Base-by-base conservation (phyloP, 2,797 vertebrate genomes). In the Buphagus erythrorhynchus region DNA sequence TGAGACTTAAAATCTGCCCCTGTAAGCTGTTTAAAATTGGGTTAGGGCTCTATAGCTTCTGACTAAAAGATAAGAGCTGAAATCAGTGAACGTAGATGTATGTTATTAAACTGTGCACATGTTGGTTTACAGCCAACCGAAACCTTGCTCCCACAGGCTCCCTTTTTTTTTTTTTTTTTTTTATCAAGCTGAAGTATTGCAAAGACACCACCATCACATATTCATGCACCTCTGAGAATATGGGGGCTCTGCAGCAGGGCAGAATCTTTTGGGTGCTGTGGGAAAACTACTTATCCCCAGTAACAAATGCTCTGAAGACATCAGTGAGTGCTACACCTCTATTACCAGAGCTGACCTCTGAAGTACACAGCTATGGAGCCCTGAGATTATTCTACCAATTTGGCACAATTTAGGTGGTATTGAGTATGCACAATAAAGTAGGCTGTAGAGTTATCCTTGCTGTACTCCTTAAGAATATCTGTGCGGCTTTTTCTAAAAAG, bases 1-100 rank as follows among this genome's bases (percentile, higher is more conserved):
- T 84, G 95, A 78, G 93, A 93, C 90, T 61, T 96, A 96, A 97
- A 98, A 97, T 97, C 95, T 96, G 94, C 78, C 83, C 93, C 95
- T 96, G 35, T 96, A 95, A 94, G 46, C 58, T 92, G 76, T 95
- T 97, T 91, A 40, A 97, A 96, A 94, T 89, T 84, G 67, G 63
- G 79, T 88, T 91, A 97, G 93, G 91, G 94, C 94, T 93, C 88
- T 96, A 90, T 66, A 94, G 95, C 57, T 97, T 95, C 95, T 96
- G 95, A 90, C 94, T 74, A 90, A 97, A 96, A 97, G 93, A 96
- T 95, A 97, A 97, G 95, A 94, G 62, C 86, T 92, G 75, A 91
- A 94, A 94, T 96, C 95, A 96, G 90, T 95, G 88, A 94, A 97
- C 33, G 19, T 97, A 96, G 88, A 96, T 96, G 93, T 95, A 92